Conservation (phyloP, 2,888 invertebrate species). For the Andricus curvator region DNA sequence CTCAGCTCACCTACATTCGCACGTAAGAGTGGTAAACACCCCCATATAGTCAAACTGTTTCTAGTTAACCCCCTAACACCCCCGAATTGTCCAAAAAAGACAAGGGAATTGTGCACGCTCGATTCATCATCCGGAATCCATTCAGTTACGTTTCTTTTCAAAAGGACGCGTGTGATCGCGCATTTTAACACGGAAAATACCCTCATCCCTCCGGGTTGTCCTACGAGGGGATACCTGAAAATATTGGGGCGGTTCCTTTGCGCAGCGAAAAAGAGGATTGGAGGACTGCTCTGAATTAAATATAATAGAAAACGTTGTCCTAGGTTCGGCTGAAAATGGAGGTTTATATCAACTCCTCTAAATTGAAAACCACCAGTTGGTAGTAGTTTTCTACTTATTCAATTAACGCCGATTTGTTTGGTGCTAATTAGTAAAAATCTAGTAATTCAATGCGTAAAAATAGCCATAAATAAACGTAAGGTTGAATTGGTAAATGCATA, state of each 20-base stretch:
- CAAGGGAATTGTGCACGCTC: slow-evolving; percentile 53
- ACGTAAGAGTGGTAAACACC: slow-evolving; percentile 44
- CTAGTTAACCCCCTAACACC: slow-evolving; percentile 39
- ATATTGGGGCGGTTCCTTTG: slow-evolving; percentile 4
- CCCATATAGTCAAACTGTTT: slow-evolving; percentile 44
- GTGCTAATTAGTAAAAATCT: no score
- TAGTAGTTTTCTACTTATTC: no score
- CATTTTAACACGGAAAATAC: slow-evolving; percentile 60
- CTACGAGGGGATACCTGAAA: not conserved
- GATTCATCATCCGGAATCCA: slow-evolving; percentile 66
- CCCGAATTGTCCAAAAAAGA: slow-evolving; percentile 53
- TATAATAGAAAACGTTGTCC: slow-evolving; percentile 2
- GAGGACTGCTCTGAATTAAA: not conserved
- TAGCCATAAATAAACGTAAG: no score
- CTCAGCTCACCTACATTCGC: slow-evolving; percentile 64
- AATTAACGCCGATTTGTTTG: no score
- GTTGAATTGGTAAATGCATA: no score
- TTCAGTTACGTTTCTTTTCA: slow-evolving; percentile 57
- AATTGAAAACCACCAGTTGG: no score
- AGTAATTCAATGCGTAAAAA: no score
- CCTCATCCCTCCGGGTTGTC: slow-evolving; percentile 12
- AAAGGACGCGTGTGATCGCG: slow-evolving; percentile 61
- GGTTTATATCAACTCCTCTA: not conserved
- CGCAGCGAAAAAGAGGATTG: slow-evolving; percentile 1
- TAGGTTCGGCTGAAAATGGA: slow-evolving; percentile 19